phyloP scores from a whole-genome alignment of 2,888 invertebrate species.

The Gerris lacustris region DNA sequence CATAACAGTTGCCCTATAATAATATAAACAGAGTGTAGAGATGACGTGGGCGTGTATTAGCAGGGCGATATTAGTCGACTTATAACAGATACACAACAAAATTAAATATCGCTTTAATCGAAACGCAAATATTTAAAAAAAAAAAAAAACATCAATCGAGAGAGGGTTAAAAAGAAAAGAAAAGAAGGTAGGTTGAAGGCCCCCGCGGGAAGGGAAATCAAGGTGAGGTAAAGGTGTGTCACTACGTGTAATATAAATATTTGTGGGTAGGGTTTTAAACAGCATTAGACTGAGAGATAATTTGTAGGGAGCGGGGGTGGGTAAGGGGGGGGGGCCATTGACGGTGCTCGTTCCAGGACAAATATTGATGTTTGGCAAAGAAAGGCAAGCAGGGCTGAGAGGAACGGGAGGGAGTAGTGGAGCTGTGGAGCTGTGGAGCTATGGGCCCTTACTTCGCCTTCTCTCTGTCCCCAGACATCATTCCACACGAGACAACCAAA shows the following conservation, averaged over 20 bases:
- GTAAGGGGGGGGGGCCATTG: not conserved
- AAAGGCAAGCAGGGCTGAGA: not conserved
- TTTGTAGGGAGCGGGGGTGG: not conserved
- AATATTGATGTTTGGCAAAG: slow-evolving; percentile 3
- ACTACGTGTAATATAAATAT: slow-evolving; percentile 3
- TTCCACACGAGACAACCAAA: not conserved
- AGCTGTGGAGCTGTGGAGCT: no score
- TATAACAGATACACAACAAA: not conserved
- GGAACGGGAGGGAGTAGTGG: not conserved
- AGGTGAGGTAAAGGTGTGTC: not conserved
- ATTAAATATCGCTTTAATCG: not conserved
- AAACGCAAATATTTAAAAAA: not conserved
- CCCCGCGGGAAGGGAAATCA: not conserved
- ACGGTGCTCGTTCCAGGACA: not conserved
- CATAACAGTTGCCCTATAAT: no score
- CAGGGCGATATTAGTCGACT: no score
- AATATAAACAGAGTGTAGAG: no score
- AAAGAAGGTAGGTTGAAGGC: no score
- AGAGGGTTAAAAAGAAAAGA: not conserved
- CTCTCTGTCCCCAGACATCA: not conserved
- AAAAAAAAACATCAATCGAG: not conserved
- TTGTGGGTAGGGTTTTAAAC: slow-evolving; percentile 1
- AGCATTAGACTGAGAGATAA: slow-evolving; percentile 3
- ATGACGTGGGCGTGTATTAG: no score
- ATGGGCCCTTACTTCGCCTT: not conserved